Evolutionary conservation across 2,797 vertebrate genomes (phyloP), one percentile per base, ranked within the genome.

Genomic region (Parotocinclus haroldoi): DNA sequence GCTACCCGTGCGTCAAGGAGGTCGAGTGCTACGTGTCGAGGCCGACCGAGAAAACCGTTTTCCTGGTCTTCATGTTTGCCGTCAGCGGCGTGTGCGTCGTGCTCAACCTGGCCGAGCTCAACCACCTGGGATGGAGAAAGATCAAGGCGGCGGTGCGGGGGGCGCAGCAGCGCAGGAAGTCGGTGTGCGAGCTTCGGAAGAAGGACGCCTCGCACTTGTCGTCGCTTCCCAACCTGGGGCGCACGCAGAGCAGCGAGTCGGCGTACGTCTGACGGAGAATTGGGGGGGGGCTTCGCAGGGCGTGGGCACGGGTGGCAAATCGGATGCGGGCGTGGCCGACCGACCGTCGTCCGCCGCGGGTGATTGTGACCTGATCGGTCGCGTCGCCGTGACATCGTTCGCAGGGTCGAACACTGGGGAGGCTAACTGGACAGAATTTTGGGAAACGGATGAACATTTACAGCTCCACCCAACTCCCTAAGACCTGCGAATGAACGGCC

Each of bases 21-120:
- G 94, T 96, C 57, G 94, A 96, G 79, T 96, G 94, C 66, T 96
- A 96, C 6, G 94, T 96, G 40, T 96, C 94, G 0, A 85, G 93
- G 0, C 94, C 94, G 51, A 96, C 93, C 0, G 94, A 96, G 76
- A 96, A 96, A 73, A 95, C 90, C 0, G 92, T 96, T 4, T 96
- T 96, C 76, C 79, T 96, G 73, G 92, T 93, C 6, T 96, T 96
- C 77, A 96, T 96, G 94, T 96, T 96, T 1, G 94, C 94, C 0
- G 94, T 96, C 1, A 95, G 93, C 1, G 92, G 93, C n/a, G 87
- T 96, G 54, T 96, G 93, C 17, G 94, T 96, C 71, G 83, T 94
- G 69, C 92, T 95, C 76, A 95, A 95, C 87, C 77, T 96, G 82
- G 94, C 94, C 0, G 94, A 96, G 85, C 92, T 96, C 69, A 94